Percentiles rank a stretch among this genome's conserved stretches.
Conservation (phyloP, 2,888 invertebrate genomes). For the Masnerella sp. region DNA sequence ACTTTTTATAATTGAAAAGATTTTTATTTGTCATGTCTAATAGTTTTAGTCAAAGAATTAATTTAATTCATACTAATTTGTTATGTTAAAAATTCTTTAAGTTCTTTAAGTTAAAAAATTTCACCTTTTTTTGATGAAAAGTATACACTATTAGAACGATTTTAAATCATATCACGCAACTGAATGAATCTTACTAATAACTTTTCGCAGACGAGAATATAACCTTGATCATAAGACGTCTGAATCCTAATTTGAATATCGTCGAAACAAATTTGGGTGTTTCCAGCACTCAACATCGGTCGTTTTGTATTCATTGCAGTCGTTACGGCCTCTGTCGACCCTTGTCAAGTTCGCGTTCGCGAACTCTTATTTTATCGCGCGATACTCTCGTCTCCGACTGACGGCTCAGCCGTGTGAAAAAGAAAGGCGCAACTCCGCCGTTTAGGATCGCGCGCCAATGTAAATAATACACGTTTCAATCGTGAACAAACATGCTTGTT, state of each 20-base stretch:
- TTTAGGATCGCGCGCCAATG: conserved; percentile 34
- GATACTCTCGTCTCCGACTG: conserved; percentile 31
- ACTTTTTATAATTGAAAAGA: too few relatives aligned
- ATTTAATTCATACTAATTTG: too few relatives aligned
- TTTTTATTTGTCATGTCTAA: too few relatives aligned
- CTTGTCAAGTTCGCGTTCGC: conserved; percentile 51
- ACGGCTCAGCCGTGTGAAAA: conserved; percentile 47
- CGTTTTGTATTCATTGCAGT: conserved; percentile 52
- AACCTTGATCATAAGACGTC: conserved; percentile 22
- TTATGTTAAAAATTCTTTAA: too few relatives aligned
- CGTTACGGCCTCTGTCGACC: conserved; percentile 52
- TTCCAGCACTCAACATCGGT: conserved; percentile 10
- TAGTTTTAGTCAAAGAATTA: too few relatives aligned
- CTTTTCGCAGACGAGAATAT: background rate
- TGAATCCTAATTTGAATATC: conserved; percentile 25
- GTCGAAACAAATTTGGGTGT: conserved; percentile 32
- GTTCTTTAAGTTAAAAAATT: too few relatives aligned
- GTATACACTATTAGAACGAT: background rate
- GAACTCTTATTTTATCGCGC: conserved; percentile 29
- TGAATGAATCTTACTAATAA: too few relatives aligned
- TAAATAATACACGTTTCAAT: conserved; percentile 45
- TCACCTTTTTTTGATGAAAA: too few relatives aligned
- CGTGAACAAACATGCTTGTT: conserved; percentile 51
- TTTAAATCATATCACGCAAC: background rate
- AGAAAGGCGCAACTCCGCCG: conserved; percentile 40